Base-by-base conservation (phyloP, 35 echinoderm and acorn worm genomes). In the Apostichopus japonicus region DNA sequence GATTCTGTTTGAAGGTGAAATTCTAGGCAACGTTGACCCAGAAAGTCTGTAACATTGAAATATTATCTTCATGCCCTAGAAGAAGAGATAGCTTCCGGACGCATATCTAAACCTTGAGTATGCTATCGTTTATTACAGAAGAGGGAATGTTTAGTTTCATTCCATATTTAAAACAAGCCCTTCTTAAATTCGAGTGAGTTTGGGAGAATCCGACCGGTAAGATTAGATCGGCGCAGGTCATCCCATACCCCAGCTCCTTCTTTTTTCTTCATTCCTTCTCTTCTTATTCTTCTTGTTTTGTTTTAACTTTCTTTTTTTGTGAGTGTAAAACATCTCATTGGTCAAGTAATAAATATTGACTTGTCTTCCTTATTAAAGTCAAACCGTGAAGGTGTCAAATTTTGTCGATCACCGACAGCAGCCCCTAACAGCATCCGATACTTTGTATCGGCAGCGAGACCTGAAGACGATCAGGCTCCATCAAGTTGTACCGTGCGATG, bases 41-140 rank as follows among this genome's bases (percentile, higher is more conserved):
- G 79, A 83, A 83, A 54, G 79, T 83, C 51, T 54, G 54, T 52
- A 83, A 55, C 51, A 54, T 83, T 83, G 79, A 83, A 83, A 83
- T 55, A 54, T 54, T 83, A 83, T 83, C 79, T 55, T 83, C 44
- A 54, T 52, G 51, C 33, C 19, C 11, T 10, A 54, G 24, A 19
- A 83, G 79, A 55, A 52, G n/a, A 83, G 33, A 44, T 44, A 83
- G 79, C 79, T 83, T 52, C 33, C 24, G 25, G 6, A 55, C 14
- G 79, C 79, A 83, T 54, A 83, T 82, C 51, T 54, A 82, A 27
- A 83, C 79, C 79, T 83, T 83, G 79, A 83, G 79, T 11, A 54
- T 19, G 15, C 44, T 83, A 83, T 83, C 44, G 79, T 54, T 44
- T 55, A 83, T 83, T 8, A 54, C 79, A 83, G 79, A 52, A 83